Conservation (phyloP, 2,113 vertebrate genomes). For the Chloropsis hardwickii region DNA sequence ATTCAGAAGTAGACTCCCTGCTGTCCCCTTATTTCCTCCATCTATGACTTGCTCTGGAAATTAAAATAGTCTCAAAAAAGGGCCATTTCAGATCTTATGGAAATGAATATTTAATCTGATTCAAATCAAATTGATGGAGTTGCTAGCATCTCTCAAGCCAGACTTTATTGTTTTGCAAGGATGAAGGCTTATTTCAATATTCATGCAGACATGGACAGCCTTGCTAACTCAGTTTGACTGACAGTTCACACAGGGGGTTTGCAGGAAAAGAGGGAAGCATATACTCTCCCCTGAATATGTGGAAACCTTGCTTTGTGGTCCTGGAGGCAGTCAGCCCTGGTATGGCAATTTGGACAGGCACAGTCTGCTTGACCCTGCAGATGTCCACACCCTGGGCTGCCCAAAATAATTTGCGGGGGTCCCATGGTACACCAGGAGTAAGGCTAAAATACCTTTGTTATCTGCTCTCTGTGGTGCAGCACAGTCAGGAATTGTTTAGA, state of each 20-base stretch:
- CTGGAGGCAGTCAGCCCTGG: neutral
- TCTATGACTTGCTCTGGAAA: neutral
- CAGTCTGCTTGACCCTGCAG: fast-evolving
- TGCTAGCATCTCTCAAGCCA: neutral
- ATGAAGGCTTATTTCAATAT: constrained; percentile 36
- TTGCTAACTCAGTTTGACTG: constrained; percentile 9
- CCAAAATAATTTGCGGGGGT: fast-evolving
- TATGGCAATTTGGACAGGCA: neutral
- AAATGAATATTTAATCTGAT: constrained; percentile 55
- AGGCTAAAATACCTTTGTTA: neutral
- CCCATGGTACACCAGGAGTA: fast-evolving
- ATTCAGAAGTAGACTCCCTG: neutral
- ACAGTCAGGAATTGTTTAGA: neutral
- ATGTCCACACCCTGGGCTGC: neutral
- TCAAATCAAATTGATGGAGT: neutral
- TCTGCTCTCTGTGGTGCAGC: neutral
- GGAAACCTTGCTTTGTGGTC: neutral
- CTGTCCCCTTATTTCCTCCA: neutral
- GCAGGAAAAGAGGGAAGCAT: neutral
- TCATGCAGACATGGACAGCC: neutral
- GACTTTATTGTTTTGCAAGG: constrained; percentile 41
- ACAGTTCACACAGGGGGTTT: neutral
- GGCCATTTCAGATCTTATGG: neutral
- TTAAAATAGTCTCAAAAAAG: neutral
- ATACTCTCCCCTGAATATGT: neutral